Evolutionary conservation across 1,140 invertebrate genomes (phyloP).

Genomic region (Phenacoccus solenopsis): DNA sequence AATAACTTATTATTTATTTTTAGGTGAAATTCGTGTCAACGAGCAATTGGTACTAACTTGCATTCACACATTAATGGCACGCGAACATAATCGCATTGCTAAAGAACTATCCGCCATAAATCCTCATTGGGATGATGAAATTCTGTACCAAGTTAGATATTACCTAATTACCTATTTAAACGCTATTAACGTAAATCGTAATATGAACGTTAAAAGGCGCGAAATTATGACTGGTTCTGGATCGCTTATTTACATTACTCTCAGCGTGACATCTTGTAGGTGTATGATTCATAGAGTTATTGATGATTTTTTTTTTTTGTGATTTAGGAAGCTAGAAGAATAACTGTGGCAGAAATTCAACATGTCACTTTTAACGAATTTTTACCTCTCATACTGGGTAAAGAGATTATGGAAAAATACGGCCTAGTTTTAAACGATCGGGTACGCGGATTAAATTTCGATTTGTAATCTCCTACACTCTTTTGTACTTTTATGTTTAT

Average conservation of each 20-base stretch:
- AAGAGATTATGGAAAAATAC: slow-evolving; percentile 86
- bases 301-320: no score
- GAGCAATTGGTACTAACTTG: slow-evolving; percentile 81
- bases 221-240: no score
- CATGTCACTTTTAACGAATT: slow-evolving; percentile 93
- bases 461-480: no score
- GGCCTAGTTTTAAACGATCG: slow-evolving; percentile 70
- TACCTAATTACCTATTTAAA: background rate
- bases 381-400: slow-evolving; percentile 81
- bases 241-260: no score
- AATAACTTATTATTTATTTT: slow-evolving; percentile 8
- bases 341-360: slow-evolving; percentile 80
- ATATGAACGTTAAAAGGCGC: no score
- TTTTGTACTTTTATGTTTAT: no score
- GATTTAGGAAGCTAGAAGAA: slow-evolving; percentile 64
- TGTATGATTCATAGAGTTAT: no score
- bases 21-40: slow-evolving; percentile 85
- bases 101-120: slow-evolving; percentile 62
- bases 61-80: slow-evolving; percentile 79
- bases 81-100: slow-evolving; percentile 78
- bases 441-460: slow-evolving; percentile 41
- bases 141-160: slow-evolving; percentile 57
- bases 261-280: no score
- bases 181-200: background rate
- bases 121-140: slow-evolving; percentile 92